These are phyloP conservation scores for Drosophila tani DNA, from an alignment of 1,140 invertebrate genomes.

Conservation along the genomic window DNA sequence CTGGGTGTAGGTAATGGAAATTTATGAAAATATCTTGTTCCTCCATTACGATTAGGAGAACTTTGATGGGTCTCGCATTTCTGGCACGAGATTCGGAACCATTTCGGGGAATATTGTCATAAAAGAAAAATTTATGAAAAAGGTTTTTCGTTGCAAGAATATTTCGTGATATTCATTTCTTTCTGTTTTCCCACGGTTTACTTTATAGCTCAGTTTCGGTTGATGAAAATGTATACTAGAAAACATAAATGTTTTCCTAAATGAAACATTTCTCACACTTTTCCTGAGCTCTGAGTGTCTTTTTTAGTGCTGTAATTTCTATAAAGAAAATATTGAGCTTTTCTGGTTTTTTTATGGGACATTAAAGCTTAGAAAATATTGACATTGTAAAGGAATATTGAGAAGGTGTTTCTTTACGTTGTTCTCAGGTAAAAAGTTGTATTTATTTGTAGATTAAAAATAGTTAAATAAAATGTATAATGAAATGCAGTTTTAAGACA, in stretches of 20 bases:
- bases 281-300: too few species aligned
- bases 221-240: constrained; percentile 1
- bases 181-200: constrained; percentile 7
- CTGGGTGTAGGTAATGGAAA: constrained; percentile 32
- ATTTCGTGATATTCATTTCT: not conserved
- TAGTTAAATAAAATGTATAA: not conserved
- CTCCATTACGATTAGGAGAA: constrained; percentile 20
- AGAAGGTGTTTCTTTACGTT: not conserved
- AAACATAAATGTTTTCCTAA: not conserved
- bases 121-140: constrained; percentile 30
- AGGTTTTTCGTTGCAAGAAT: constrained; percentile 15
- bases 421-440: not conserved
- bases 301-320: constrained; percentile 1
- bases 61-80: constrained; percentile 20
- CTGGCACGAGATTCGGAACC: not conserved
- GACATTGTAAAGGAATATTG: too few species aligned
- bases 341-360: not conserved
- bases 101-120: constrained; percentile 1
- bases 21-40: constrained; percentile 39
- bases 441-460: not conserved
- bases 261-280: not conserved
- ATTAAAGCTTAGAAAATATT: not conserved
- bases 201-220: not conserved
- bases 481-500: too few species aligned
- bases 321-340: constrained; percentile 4